phyloP scores from a whole-genome alignment of 2,113 vertebrate genomes.

The Bubo bubo region DNA sequence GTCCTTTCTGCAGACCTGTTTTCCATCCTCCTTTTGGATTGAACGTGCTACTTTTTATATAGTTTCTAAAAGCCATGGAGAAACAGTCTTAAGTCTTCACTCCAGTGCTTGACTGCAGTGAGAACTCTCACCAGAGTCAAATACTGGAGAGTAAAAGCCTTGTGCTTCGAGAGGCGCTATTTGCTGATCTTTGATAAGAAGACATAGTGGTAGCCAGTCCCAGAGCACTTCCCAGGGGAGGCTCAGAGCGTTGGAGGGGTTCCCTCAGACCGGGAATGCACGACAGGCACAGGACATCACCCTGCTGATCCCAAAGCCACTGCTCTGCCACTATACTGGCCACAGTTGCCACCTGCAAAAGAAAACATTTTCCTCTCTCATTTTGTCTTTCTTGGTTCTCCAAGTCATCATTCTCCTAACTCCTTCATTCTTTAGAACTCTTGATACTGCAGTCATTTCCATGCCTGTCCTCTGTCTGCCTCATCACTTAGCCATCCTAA shows the following conservation, averaged over 20 bases:
- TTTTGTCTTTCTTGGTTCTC: background rate
- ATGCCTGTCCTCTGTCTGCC: background rate
- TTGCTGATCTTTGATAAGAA: background rate
- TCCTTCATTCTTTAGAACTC: background rate
- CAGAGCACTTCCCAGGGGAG: background rate
- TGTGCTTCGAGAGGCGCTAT: background rate
- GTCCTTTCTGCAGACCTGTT: background rate
- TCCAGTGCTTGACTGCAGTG: background rate
- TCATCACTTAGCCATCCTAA: background rate
- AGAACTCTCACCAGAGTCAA: background rate
- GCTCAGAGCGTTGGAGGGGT: accelerated
- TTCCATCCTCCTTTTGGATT: background rate
- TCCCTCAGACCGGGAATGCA: background rate
- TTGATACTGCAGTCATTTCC: background rate
- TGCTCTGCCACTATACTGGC: background rate
- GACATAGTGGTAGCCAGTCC: background rate
- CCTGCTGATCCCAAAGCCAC: background rate
- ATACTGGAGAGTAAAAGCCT: background rate
- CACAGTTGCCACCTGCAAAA: background rate
- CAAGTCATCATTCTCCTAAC: background rate
- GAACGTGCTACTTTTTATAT: background rate
- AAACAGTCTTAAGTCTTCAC: background rate
- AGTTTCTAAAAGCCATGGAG: background rate
- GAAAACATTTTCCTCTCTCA: background rate
- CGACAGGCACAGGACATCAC: background rate